Conservation (phyloP, 2,797 vertebrate species). For the Pristis pectinata region DNA sequence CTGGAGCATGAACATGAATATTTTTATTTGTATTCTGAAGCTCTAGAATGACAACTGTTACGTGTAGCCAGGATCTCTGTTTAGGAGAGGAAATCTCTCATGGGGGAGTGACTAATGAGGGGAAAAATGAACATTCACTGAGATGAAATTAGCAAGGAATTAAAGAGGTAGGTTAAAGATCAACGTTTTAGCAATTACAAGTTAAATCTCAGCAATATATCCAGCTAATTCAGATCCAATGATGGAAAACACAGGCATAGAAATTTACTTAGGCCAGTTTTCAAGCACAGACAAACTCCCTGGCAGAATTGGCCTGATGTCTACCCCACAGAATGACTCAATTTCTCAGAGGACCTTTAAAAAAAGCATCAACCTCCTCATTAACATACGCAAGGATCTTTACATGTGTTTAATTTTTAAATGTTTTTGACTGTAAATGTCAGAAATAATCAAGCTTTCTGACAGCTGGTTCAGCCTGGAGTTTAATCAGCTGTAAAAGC, state of each 20-base stretch:
- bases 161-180: conserved; percentile 6
- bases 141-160: conserved; percentile 36
- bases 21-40: conserved; percentile 6
- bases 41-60: conserved; percentile 23
- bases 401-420: too few species aligned
- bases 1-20: not conserved
- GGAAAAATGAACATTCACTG: conserved; percentile 50
- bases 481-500: too few species aligned
- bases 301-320: not conserved
- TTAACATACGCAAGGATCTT: not conserved
- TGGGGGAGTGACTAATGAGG: conserved; percentile 56
- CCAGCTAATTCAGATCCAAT: not conserved
- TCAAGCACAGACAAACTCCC: not conserved
- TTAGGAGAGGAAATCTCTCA: conserved; percentile 38
- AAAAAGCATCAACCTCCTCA: not conserved
- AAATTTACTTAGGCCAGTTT: not conserved
- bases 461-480: too few species aligned
- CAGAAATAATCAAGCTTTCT: not conserved
- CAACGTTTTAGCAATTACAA: not conserved
- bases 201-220: not conserved
- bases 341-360: not conserved
- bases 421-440: not conserved
- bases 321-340: not conserved
- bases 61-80: not conserved
- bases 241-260: not conserved